Percentiles rank a stretch among this genome's conserved stretches.
Evolutionary conservation across 1,140 invertebrate species (phyloP).

Genomic region (Brachionus sp.): DNA sequence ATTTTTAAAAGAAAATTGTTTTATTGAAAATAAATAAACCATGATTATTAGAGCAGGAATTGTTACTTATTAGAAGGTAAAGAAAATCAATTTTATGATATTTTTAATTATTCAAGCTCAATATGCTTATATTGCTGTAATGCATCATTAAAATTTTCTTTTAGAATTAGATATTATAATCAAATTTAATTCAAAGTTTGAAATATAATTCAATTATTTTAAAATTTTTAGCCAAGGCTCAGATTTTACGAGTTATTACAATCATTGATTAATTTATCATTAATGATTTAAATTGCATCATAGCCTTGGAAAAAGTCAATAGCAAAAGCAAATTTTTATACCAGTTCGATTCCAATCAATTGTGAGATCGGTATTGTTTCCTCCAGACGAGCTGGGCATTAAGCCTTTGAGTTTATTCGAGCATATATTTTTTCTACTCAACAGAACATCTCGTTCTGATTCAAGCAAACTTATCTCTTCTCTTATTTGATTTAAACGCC

Average conservation of each 20-base stretch:
- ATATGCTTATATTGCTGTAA: too few relatives aligned
- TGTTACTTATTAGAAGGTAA: too few relatives aligned
- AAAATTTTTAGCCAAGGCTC: not conserved
- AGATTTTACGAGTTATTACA: constrained; percentile 45
- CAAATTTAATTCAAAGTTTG: too few relatives aligned
- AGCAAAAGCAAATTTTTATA: not conserved
- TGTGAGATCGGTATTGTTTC: constrained; percentile 29
- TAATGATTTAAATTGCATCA: constrained; percentile 21
- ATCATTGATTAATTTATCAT: not conserved
- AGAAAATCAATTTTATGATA: too few relatives aligned
- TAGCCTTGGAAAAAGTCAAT: not conserved
- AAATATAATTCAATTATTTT: too few relatives aligned
- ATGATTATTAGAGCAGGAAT: too few relatives aligned
- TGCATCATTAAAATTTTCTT: too few relatives aligned
- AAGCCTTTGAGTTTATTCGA: not conserved
- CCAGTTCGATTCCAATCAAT: constrained; percentile 38
- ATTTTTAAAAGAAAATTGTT: not conserved
- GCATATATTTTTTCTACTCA: constrained; percentile 14
- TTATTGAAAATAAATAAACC: too few relatives aligned
- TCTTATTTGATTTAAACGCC: not conserved
- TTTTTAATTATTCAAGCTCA: too few relatives aligned
- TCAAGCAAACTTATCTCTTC: constrained; percentile 18
- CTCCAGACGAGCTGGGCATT: constrained; percentile 37
- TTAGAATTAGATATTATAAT: too few relatives aligned
- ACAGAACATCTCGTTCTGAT: constrained; percentile 18